phyloP scores from a whole-genome alignment of 2,797 vertebrate genomes.

The Etheostoma nigrum region DNA sequence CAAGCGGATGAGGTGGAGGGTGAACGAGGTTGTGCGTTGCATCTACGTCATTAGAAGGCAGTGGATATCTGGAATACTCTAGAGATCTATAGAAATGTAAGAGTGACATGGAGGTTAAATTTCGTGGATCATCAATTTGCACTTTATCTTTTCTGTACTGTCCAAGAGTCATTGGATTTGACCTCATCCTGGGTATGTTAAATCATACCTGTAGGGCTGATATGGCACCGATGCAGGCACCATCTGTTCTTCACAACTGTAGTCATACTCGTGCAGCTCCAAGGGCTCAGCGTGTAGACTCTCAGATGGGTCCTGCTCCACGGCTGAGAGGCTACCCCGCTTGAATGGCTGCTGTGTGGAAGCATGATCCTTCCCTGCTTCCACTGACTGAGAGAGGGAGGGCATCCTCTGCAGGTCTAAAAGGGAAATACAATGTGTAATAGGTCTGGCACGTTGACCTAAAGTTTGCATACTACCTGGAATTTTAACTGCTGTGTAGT shows the following conservation, averaged over 20 bases:
- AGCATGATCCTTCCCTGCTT: constrained; percentile 35
- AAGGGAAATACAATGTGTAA: constrained; percentile 55
- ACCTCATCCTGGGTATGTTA: not conserved
- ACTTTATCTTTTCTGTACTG: not conserved
- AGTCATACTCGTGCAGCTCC: constrained; percentile 77
- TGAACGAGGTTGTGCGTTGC: constrained; percentile 40
- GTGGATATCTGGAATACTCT: constrained; percentile 66
- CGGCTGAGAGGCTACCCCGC: constrained; percentile 63
- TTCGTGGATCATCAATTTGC: not conserved
- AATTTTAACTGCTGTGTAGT: not conserved
- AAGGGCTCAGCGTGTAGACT: constrained; percentile 60
- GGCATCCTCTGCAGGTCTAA: constrained; percentile 78
- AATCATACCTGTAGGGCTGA: constrained; percentile 81
- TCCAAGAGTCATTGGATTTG: not conserved
- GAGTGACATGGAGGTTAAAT: not conserved
- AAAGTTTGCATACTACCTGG: not conserved
- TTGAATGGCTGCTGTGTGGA: constrained; percentile 49
- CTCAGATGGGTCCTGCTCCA: constrained; percentile 73
- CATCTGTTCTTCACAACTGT: constrained; percentile 83
- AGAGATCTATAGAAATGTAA: constrained; percentile 68
- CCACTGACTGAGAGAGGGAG: constrained; percentile 59
- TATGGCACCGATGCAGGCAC: constrained; percentile 74
- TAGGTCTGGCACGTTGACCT: not conserved
- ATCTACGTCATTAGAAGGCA: constrained; percentile 52
- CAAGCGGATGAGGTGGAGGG: constrained; percentile 56